phyloP scores from a whole-genome alignment of 2,113 vertebrate genomes.

The Cynocephalus volans region DNA sequence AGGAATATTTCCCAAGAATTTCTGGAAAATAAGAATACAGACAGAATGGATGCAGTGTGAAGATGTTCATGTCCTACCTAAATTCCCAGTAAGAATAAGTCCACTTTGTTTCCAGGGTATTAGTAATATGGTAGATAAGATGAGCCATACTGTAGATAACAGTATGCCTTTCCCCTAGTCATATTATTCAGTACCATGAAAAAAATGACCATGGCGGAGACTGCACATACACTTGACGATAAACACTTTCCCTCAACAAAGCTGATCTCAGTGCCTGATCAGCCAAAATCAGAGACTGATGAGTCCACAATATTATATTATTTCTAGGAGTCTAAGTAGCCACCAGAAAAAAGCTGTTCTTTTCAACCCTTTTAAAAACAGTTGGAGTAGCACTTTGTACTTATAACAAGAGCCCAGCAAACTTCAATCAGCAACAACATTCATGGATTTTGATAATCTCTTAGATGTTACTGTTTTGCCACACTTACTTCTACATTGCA shows the following conservation, averaged over 20 bases:
- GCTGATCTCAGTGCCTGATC: background rate
- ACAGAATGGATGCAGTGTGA: background rate
- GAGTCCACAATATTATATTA: background rate
- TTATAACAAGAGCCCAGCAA: background rate
- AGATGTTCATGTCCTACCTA: background rate
- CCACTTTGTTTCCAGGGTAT: background rate
- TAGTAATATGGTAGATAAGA: background rate
- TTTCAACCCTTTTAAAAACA: background rate
- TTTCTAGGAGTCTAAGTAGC: background rate
- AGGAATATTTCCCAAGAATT: background rate
- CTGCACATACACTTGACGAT: background rate
- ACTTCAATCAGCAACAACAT: background rate
- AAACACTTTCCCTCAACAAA: background rate
- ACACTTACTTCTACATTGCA: background rate
- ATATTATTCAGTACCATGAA: background rate
- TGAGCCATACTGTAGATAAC: background rate
- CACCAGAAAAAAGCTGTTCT: background rate
- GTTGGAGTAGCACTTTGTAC: background rate
- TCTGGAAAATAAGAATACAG: background rate
- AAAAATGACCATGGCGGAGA: background rate
- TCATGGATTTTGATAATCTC: background rate
- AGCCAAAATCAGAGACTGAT: background rate
- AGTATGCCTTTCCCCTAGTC: background rate
- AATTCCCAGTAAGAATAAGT: background rate
- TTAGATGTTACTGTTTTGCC: background rate